Evolutionary conservation across 2,888 invertebrate genomes (phyloP), one percentile per base, ranked within the genome.

Genomic region (Lochmaea capreae): DNA sequence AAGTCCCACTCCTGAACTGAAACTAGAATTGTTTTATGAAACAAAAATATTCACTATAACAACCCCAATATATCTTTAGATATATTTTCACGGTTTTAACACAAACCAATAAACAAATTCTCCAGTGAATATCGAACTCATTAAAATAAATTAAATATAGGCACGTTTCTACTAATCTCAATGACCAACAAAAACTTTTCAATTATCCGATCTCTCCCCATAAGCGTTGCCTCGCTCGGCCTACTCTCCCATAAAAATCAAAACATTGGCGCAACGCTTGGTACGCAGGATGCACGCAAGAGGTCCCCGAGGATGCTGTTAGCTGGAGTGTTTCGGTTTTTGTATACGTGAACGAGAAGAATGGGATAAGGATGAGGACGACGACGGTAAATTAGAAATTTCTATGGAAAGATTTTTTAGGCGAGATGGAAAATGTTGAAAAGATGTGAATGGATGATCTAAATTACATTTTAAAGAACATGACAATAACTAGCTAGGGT

Each of bases 201-300:
- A 85, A 85, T 84, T 84, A 84, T 80, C 80, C 77, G 79, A 74
- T 79, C 79, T 77, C 78, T 76, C 79, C 76, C 52, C 43, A 75
- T 65, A 74, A 78, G 77, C 77, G 80, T 79, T 78, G 77, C 78
- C 79, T 79, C 76, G 79, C 74, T 79, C 81, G 81, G 81, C 81
- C 80, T 84, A 85, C 83, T 86, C 86, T 86, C 86, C 86, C 86
- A 86, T 84, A 86, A 86, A 86, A 86, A 86, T 85, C 85, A 86
- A 85, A 86, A 86, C 85, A 85, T 83, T 83, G 84, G 82, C 83
- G 81, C 79, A 79, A 71, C 67, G 75, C 59, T 77, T 78, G 73
- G 42, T 49, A 49, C 65, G 59, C 42, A 67, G 58, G 72, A 67
- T 70, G 63, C 46, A 71, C 67, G 77, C 71, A 70, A 73, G 71